Evolutionary conservation across 2,888 invertebrate genomes (phyloP), one percentile per base, ranked within the genome.

Genomic region (Troides oblongomaculatus): DNA sequence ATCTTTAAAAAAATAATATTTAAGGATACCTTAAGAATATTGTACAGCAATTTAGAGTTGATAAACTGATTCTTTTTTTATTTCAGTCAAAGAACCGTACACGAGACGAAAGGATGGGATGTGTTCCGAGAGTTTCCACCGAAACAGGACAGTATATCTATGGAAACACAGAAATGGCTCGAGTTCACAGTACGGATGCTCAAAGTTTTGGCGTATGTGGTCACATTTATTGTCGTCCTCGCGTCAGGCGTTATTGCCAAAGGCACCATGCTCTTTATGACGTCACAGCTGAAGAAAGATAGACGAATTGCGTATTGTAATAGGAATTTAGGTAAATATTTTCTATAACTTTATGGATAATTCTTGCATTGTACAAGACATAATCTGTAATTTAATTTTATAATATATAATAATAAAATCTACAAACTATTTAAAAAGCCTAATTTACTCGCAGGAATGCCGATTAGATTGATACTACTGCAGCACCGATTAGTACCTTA

Each of bases 41-140:
- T 30, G 5, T 30, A 30, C 5, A 30, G 30, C 30, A 30, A 30
- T 5, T 30, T 5, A 30, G 30, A 30, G 3, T 30, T 30, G 30
- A 3, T 30, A 30, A 30, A 30, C 30, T 30, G 30, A 21, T 21
- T 30, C 5, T 30, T 30, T 74, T 69, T 75, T 18, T 56, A 74
- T 93, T 94, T 58, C 93, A 97, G 97, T 84, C 96, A 96, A 89
- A 94, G 97, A 82, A 97, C 97, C 72, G 95, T 97, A 78, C 95
- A 97, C 87, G 70, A 70, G 23, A 97, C 97, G 78, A 97, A 97
- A 95, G 97, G 96, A 95, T 99, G 99, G 99, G 98, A 99, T 94
- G 98, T 98, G 71, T 99, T 99, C 93, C 94, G 98, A 83, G 96
- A 97, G 88, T 96, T 98, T 77, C 98, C 98, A 14, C 96, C 96